Evolutionary conservation across 1,140 invertebrate genomes (phyloP), one percentile per base, ranked within the genome.

Genomic region (Cylas formicarius): DNA sequence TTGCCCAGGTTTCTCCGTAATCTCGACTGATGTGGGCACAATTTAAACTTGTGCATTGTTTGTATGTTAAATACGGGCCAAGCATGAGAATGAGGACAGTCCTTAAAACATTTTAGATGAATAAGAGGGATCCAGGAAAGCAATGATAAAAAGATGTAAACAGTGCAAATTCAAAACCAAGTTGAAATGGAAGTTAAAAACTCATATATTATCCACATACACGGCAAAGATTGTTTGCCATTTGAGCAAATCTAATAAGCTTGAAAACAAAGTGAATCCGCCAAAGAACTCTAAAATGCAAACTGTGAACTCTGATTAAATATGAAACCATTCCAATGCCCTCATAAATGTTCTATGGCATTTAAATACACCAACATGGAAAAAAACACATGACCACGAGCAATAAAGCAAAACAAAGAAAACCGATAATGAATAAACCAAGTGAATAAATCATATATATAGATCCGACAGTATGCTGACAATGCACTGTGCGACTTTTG

Each of bases 91-190:
- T n/a, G n/a, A n/a, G n/a, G n/a, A n/a, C n/a, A n/a, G n/a, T n/a
- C n/a, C n/a, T n/a, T n/a, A n/a, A n/a, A n/a, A n/a, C n/a, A n/a
- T n/a, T n/a, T n/a, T n/a, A n/a, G n/a, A n/a, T n/a, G n/a, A n/a
- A n/a, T n/a, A n/a, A n/a, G n/a, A n/a, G n/a, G n/a, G 6, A 10
- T 2, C 24, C 38, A 16, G 32, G 32, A 41, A 28, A 31, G 10
- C 38, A 19, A 18, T 28, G 7, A 26, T 21, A 11, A 10, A 31
- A 29, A 37, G 23, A 13, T 45, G 43, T 18, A 45, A 45, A 29
- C 2, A 14, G 4, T 45, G 43, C 26, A 21, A 29, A 5, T 45
- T 45, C 24, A 45, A 45, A 28, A 45, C 43, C 3, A 45, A 36
- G 32, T 45, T 36, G 20, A 13, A n/a, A 37, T 37, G 33, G 38